Evolutionary conservation across 2,888 invertebrate species (phyloP).

Genomic region (Cephus nigrinus): DNA sequence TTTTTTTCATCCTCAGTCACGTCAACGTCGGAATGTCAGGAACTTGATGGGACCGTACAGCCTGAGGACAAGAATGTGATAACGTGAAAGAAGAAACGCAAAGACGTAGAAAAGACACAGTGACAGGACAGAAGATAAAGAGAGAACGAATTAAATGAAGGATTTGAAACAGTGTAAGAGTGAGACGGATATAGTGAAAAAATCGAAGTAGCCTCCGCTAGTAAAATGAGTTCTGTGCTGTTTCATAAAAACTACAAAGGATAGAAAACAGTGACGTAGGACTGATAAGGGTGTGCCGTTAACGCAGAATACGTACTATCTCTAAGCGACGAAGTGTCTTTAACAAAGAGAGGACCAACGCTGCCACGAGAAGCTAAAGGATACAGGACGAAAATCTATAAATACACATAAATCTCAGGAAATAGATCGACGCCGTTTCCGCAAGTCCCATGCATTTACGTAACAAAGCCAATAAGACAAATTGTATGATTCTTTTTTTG

Average conservation of each 20-base stretch:
- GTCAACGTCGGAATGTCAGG: neutral
- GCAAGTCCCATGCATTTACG: neutral
- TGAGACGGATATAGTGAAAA: neutral
- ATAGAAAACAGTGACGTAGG: neutral
- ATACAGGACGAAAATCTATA: neutral
- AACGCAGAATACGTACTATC: neutral
- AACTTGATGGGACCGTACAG: neutral
- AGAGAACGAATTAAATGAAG: neutral
- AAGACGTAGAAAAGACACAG: conserved; percentile 1
- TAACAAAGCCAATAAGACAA: neutral
- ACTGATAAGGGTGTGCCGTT: neutral
- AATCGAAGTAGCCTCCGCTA: neutral
- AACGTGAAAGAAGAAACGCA: conserved; percentile 14
- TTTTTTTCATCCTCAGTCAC: neutral
- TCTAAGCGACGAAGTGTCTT: neutral
- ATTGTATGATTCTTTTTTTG: neutral
- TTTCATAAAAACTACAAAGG: neutral
- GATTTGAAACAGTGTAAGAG: no score
- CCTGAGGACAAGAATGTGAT: neutral
- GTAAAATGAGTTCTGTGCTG: neutral
- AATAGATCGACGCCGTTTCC: neutral
- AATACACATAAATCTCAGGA: neutral
- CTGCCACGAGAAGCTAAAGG: neutral
- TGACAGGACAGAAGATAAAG: conserved; percentile 3
- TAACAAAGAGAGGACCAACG: neutral